These are phyloP conservation scores for Nannospalax galili DNA, from an alignment of 2,113 vertebrate genomes.

Conservation along the genomic window DNA sequence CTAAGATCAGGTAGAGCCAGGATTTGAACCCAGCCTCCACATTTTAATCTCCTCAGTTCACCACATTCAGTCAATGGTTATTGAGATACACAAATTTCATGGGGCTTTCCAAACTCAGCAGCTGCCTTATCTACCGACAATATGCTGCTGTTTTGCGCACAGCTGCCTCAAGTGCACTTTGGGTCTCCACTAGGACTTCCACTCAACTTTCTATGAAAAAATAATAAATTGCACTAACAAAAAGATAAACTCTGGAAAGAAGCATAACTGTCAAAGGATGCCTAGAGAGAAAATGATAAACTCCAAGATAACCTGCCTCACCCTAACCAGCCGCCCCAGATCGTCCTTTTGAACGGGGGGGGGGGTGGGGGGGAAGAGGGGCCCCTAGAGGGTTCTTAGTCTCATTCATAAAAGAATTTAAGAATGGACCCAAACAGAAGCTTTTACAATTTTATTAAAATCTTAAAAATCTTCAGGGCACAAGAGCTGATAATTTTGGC, in stretches of 20 bases:
- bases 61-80: neutral
- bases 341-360: neutral
- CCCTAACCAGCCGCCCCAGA: neutral
- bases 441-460: too few species aligned
- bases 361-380: too few species aligned
- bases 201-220: slow-evolving; percentile 37
- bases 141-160: neutral
- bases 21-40: slow-evolving; percentile 31
- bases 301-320: neutral
- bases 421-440: too few species aligned
- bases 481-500: too few species aligned
- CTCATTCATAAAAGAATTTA: too few species aligned
- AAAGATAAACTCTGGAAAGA: neutral
- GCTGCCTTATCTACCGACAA: neutral
- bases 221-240: neutral
- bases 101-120: neutral
- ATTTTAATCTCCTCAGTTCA: neutral
- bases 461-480: too few species aligned
- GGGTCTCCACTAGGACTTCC: neutral
- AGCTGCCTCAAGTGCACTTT: neutral
- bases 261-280: neutral
- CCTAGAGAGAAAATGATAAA: neutral
- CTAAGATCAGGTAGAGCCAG: neutral
- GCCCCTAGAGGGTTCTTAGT: too few species aligned
- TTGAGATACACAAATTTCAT: neutral